Evolutionary conservation across 1,140 invertebrate species (phyloP), one percentile per base, ranked within the genome.

Genomic region (Ceratina calcarata): DNA sequence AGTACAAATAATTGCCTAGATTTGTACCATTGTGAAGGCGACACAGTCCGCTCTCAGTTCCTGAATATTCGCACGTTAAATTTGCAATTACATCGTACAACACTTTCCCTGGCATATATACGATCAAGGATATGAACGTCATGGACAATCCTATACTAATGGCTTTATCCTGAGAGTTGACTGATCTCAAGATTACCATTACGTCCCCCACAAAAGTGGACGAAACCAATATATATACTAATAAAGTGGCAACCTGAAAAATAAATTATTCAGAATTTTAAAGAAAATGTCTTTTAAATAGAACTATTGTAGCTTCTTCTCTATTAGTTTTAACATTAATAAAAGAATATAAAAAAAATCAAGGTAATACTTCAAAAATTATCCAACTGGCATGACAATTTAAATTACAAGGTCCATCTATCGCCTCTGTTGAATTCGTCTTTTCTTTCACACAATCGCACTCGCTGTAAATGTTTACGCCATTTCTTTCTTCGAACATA

Each of bases 101-200:
- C 12, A 95, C 82, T 89, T 94, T 94, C 3, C 94, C 94, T 1
- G 93, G 93, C 6, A 95, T 83, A 82, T 94, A 94, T 18, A 93
- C 92, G 13, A 95, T 92, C 0, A 95, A 78, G 0, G 93, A 92
- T 2, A 94, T 82, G 18, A 93, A 89, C 61, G 91, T 93, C 49
- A 95, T 83, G 80, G 94, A 93, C 24, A 95, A 94, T n/a, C 93
- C 94, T 80, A 95, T 90, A 0, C 94, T 92, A 27, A 95, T 76
- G 0, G 94, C 90, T 86, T 95, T 95, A 75, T 96, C 95, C 86
- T 94, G 93, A 0, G 89, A 83, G 74, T 92, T 86, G 7, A 94
- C 93, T 45, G 93, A 91, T 82, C 95, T 91, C 15, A 95, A 76
- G 2, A 90, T 93, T 13, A 95, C 94, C 51, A 95, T 66, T 0